phyloP scores from a whole-genome alignment of 2,797 vertebrate genomes.

The Crocidura indochinensis region DNA sequence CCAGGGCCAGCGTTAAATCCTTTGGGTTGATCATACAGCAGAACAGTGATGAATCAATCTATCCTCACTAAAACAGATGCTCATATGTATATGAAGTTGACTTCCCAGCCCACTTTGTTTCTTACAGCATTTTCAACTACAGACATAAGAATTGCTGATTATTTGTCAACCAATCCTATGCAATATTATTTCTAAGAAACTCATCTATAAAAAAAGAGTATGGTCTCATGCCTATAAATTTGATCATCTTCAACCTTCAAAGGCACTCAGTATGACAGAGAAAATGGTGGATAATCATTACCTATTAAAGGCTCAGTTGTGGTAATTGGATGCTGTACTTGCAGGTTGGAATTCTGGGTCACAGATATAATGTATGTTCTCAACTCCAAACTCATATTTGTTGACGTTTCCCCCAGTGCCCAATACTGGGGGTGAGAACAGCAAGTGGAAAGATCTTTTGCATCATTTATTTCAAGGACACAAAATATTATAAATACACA shows the following conservation, averaged over 20 bases:
- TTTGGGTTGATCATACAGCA: not conserved
- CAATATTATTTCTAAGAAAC: slow-evolving; percentile 3
- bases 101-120: not conserved
- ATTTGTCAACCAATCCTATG: not conserved
- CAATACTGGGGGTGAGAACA: not conserved
- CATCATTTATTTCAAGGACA: not conserved
- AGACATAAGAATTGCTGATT: slow-evolving; percentile 10
- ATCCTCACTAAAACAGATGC: not conserved
- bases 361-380: not conserved
- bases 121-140: not conserved
- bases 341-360: not conserved
- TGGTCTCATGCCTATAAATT: not conserved
- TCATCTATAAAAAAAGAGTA: slow-evolving; percentile 3
- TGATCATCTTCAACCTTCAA: not conserved
- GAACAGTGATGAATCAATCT: not conserved
- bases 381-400: not conserved
- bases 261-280: not conserved
- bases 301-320: not conserved
- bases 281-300: not conserved
- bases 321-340: not conserved
- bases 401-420: not conserved
- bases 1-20: not conserved
- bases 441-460: not conserved
- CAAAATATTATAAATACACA: not conserved
- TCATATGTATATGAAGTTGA: not conserved